A percentile compares a stretch with the other conserved stretches of the same genome.
Evolutionary conservation across 1,140 invertebrate genomes (phyloP).

Genomic region (Panulirus ornatus): DNA sequence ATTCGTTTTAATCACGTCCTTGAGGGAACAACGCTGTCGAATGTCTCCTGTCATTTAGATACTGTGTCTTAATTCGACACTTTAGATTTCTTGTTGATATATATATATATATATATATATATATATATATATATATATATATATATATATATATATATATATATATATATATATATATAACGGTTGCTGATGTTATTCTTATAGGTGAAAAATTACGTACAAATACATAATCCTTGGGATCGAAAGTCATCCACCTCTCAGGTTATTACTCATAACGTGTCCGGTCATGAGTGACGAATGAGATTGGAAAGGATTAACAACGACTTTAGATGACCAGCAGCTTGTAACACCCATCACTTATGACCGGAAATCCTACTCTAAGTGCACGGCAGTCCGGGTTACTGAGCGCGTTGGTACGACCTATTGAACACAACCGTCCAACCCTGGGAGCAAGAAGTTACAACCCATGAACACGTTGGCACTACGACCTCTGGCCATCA

Average conservation of each 20-base stretch:
- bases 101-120: neutral
- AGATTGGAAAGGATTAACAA: no score
- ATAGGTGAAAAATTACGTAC: neutral
- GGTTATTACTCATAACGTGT: neutral
- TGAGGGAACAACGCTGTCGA: neutral
- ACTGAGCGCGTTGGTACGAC: no score
- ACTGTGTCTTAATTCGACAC: neutral
- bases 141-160: conserved; percentile 17
- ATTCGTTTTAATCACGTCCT: neutral
- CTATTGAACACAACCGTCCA: no score
- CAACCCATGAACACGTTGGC: no score
- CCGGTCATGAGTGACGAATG: neutral
- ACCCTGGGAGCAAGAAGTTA: no score
- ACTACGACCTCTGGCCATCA: no score
- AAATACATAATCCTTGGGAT: neutral
- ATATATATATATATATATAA: no score
- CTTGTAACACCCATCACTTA: no score
- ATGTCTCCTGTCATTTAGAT: neutral
- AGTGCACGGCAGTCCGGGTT: no score
- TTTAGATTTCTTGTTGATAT: no score
- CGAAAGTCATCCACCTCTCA: neutral
- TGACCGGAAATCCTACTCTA: no score
- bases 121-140: conserved; percentile 16
- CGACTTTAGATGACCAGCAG: no score
- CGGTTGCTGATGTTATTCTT: neutral